Evolutionary conservation across 2,888 invertebrate species (phyloP).

Genomic region (Pyralis farinalis): DNA sequence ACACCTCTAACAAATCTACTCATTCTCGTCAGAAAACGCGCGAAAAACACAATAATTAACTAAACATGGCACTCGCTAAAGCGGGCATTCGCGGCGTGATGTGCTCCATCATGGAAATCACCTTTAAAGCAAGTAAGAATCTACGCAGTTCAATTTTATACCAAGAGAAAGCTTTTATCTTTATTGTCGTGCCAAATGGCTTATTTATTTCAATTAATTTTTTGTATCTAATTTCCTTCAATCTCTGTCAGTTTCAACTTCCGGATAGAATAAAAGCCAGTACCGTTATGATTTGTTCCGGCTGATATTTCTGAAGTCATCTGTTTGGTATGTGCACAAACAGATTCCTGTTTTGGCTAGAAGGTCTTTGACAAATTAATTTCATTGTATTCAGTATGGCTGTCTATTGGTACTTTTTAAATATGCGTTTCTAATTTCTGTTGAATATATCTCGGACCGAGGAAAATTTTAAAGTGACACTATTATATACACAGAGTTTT

Average conservation of each 20-base stretch:
- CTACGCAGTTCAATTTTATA: constrained; percentile 12
- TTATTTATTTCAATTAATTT: constrained; percentile 4
- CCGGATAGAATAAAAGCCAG: constrained; percentile 17
- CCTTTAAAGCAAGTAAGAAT: constrained; percentile 77
- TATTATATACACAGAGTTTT: neutral
- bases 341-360: constrained; percentile 28
- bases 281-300: constrained; percentile 37
- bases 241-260: constrained; percentile 19
- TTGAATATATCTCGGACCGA: constrained; percentile 6
- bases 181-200: constrained; percentile 2
- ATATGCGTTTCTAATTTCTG: constrained; percentile 20
- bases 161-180: constrained; percentile 16
- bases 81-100: constrained; percentile 71
- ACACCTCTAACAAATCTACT: constrained; percentile 32
- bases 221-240: constrained; percentile 21
- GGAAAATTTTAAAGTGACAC: neutral
- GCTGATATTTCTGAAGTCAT: constrained; percentile 36
- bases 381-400: constrained; percentile 24
- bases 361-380: constrained; percentile 36
- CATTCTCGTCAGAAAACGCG: neutral
- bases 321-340: constrained; percentile 31
- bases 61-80: constrained; percentile 63
- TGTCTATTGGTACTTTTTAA: constrained; percentile 6
- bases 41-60: neutral
- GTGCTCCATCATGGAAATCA: constrained; percentile 76